Conservation (phyloP, 2,797 vertebrate species). For the Anguilla obscura region DNA sequence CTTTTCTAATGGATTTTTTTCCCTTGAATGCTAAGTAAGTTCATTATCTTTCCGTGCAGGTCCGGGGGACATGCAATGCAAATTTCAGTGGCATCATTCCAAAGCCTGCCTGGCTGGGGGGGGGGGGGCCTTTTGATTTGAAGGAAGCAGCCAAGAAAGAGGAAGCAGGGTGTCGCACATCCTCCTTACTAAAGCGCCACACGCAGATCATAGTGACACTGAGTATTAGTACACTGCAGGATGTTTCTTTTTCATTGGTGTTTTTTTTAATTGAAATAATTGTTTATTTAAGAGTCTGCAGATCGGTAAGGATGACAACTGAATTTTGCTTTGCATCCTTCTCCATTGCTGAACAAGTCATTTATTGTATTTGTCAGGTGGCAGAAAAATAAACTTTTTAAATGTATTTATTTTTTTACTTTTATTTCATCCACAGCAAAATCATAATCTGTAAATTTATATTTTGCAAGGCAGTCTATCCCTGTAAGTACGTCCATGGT, state of each 20-base stretch:
- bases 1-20: conserved; percentile 23
- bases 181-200: conserved; percentile 49
- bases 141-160: conserved; percentile 53
- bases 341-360: not conserved
- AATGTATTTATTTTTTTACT: not conserved
- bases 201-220: conserved; percentile 55
- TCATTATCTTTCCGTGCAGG: conserved; percentile 25
- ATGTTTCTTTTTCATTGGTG: not conserved
- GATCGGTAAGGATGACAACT: conserved; percentile 22
- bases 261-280: not conserved
- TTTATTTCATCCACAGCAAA: not conserved
- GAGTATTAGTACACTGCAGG: not conserved
- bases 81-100: conserved; percentile 43
- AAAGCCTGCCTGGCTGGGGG: conserved; percentile 31
- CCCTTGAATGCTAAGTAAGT: conserved; percentile 28
- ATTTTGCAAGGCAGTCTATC: not conserved
- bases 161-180: conserved; percentile 35
- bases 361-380: conserved; percentile 17
- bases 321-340: not conserved
- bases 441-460: not conserved
- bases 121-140: conserved; percentile 51
- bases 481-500: not conserved
- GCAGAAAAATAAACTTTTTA: not conserved
- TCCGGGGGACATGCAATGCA: conserved; percentile 18
- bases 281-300: not conserved